A percentile compares a stretch with the other conserved stretches of the same genome.
These are phyloP conservation scores for Otis tarda DNA, from an alignment of 2,113 vertebrate species.

Conservation along the genomic window DNA sequence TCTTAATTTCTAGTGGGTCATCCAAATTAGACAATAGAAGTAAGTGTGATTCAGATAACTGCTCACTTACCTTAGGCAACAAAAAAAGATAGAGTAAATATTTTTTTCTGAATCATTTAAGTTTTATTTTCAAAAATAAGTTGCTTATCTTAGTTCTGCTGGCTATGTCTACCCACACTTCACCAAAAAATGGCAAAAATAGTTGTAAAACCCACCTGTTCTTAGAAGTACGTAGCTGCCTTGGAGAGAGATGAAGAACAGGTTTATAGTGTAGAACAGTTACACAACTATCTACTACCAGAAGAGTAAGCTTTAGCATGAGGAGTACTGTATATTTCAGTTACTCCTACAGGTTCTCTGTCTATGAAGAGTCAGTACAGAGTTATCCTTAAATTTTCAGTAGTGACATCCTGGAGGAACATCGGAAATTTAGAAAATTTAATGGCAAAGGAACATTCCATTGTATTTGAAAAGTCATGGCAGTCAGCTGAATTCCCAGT, in stretches of 20 bases:
- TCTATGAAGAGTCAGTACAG: neutral
- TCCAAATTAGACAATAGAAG: neutral
- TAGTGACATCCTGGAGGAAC: rapidly evolving
- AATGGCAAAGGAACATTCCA: neutral
- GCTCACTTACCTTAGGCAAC: rapidly evolving
- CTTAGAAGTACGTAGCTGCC: neutral
- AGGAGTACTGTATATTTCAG: neutral
- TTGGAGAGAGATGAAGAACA: neutral
- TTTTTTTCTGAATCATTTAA: neutral
- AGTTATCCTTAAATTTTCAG: neutral
- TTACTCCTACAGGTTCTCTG: rapidly evolving
- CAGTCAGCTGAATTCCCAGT: rapidly evolving
- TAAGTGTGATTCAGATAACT: neutral
- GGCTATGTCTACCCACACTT: neutral
- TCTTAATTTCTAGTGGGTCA: neutral
- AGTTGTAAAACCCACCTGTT: neutral
- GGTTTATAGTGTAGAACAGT: rapidly evolving
- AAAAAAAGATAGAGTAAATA: neutral
- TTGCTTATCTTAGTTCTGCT: neutral
- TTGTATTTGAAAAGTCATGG: neutral
- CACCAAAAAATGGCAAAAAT: neutral
- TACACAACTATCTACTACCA: neutral
- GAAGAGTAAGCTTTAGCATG: neutral
- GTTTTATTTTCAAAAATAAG: neutral
- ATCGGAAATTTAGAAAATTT: neutral